Base-by-base conservation (phyloP, 2,888 invertebrate species). In the Drosophila vallismaia region DNA sequence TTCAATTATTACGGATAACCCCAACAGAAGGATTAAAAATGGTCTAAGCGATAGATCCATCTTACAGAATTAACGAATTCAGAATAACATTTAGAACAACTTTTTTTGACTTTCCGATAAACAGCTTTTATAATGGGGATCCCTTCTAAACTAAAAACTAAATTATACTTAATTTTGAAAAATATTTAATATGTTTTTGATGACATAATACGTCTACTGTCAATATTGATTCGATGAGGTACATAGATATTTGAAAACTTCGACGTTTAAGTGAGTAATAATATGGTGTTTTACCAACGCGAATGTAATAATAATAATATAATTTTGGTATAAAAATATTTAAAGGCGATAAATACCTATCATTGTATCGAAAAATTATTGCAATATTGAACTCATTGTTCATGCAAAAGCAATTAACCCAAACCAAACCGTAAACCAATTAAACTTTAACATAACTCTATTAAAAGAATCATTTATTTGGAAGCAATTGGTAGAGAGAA, bases 251-350 rank as follows among this genome's bases (percentile, higher is more conserved):
- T 14, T 14, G 14, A 14, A 14, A 14, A 14, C 14, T 14, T 1
- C 14, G 1, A 14, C 14, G 14, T 14, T 14, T 14, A 14, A 14
- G 14, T 14, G 14, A 54, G 66, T 72, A 66, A 29, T 36, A 53
- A 56, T 70, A 57, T 59, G 29, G 46, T 14, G 55, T 44, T 38
- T 52, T 70, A 42, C 36, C 14, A 29, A 46, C 14, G 3, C 10
- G 38, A 40, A 56, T 24, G 14, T 46, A 33, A 33, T 14, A 52
- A 28, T 28, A 14, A 14, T 28, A 5, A 67, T 44, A 10, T 36
- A n/a, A n/a, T 36, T 44, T 42, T 19, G 7, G 36, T 40, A 45
- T 14, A 14, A 1, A 14, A 14, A 14, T 14, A 14, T 1, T 14
- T 14, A 1, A 14, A 14, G 14, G 14, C 14, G 1, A 14, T 14